Conservation (phyloP, 2,797 vertebrate species). For the Philypnodon macrostomus region DNA sequence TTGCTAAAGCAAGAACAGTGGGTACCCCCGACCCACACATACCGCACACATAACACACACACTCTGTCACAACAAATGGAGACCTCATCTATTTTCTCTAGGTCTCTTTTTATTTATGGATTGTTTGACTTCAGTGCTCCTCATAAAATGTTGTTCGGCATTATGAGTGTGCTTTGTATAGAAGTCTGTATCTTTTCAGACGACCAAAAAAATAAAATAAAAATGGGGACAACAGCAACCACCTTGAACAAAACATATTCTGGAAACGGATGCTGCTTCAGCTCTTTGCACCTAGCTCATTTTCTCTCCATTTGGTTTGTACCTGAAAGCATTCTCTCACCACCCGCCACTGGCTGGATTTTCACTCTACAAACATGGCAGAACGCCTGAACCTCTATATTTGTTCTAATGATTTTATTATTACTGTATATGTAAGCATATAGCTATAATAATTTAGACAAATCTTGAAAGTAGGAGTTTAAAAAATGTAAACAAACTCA, state of each 20-base stretch:
- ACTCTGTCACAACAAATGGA: conserved; percentile 33
- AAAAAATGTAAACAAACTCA: no score
- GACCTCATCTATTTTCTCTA: conserved; percentile 51
- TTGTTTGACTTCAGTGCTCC: conserved; percentile 52
- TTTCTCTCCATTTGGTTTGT: conserved; percentile 40
- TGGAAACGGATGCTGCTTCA: conserved; percentile 47
- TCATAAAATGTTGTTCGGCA: conserved; percentile 34
- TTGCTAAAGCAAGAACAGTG: conserved; percentile 43
- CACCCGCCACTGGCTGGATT: conserved; percentile 9
- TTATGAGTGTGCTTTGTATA: conserved; percentile 19
- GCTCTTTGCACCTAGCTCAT: conserved; percentile 33
- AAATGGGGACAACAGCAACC: conserved; percentile 23
- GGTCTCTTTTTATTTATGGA: conserved; percentile 52
- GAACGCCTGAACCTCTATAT: no score
- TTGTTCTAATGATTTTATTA: no score
- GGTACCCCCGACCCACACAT: conserved; percentile 31
- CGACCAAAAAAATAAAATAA: background rate
- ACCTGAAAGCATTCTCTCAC: conserved; percentile 19
- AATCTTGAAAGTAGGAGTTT: no score
- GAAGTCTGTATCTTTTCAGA: conserved; percentile 25
- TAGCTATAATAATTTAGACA: no score
- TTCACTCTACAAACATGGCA: no score
- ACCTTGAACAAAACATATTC: conserved; percentile 39
- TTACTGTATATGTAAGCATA: no score
- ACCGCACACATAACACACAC: conserved; percentile 28